Base-by-base conservation (phyloP, 2,797 vertebrate genomes). In the Tragelaphus eurycerus region DNA sequence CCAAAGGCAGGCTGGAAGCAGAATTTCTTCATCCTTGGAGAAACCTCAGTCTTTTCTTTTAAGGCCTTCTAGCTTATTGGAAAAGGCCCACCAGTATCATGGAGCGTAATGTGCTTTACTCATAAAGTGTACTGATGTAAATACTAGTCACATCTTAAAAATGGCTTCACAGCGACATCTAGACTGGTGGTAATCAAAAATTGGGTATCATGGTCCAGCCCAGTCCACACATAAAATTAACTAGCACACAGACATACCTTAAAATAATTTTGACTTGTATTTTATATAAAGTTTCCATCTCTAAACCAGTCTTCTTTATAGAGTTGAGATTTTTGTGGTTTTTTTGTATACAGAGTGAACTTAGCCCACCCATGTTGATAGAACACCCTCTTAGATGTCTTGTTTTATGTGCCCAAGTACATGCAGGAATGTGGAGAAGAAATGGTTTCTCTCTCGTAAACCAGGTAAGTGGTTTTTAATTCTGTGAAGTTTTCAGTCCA, bases 361-460 rank as follows among this genome's bases (percentile, higher is more conserved):
- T 99, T 95, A 99, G 99, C 98, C 99, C 99, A 1, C 99, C 99
- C 10, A 99, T 99, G 98, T 98, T 99, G 93, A 99, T 99, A 93
- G 99, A 99, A 93, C 99, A 99, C 83, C 99, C 99, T 21, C 99
- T 99, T 3, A 99, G 99, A 97, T 99, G 99, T 98, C 98, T 99
- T 71, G 99, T 99, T 85, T 99, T 99, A 0, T 99, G 99, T 99
- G 99, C 99, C 64, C 99, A 99, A 99, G 99, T 99, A 96, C 99
- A 99, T 98, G 99, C 99, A 99, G 99, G 99, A 91, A 99, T 99
- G 99, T 99, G 99, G 99, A 99, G 99, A 97, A 99, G 99, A 98
- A 99, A 99, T 62, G 99, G 99, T 7, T 99, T 99, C 97, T 99
- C 99, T 8, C 99, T 99, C 84, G 99, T 99, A 96, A 99, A 99